Base-by-base conservation (phyloP, 2,113 vertebrate species). In the Pedionomus torquatus region DNA sequence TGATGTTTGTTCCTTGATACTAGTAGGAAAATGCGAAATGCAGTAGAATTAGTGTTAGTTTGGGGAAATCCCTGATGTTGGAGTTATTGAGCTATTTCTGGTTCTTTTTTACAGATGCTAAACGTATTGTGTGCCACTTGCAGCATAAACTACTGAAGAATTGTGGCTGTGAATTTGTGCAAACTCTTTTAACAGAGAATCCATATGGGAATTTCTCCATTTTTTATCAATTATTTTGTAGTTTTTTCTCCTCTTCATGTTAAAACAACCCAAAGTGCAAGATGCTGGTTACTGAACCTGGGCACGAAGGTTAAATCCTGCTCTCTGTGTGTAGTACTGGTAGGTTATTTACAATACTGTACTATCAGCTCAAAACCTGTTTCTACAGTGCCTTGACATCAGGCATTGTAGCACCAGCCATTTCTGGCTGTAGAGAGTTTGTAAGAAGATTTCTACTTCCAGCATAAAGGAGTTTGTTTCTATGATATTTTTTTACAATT, bases 131-230 rank as follows among this genome's bases (percentile, higher is more conserved):
- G 96, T 97, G 95, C 97, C 98, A 98, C 94, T 96, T 96, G 97
- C 97, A 98, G 96, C 97, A 95, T 98, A 97, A 98, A 98, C 98
- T 98, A 98, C 98, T 98, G 98, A 98, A 90, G 96, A 98, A 95
- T 95, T 96, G 97, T 98, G 97, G 97, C 95, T 98, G 96, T 98
- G 97, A 97, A 96, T 98, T 94, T 96, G 92, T 97, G 97, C 96
- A 97, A 97, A 88, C 83, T 96, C 91, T 95, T 97, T 96, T 96
- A 95, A 97, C 91, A 94, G 94, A 87, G 87, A 94, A 91, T 87
- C 96, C 90, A 58, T 96, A 90, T 91, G 93, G 90, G 94, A 94
- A 87, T 77, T 95, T 86, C 95, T 98, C 86, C 84, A 19, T 82
- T 87, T 96, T 87, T 70, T 64, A 93, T 93, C 49, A 6, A 55